Conservation (phyloP, 2,888 invertebrate species). For the Erebia epiphron region DNA sequence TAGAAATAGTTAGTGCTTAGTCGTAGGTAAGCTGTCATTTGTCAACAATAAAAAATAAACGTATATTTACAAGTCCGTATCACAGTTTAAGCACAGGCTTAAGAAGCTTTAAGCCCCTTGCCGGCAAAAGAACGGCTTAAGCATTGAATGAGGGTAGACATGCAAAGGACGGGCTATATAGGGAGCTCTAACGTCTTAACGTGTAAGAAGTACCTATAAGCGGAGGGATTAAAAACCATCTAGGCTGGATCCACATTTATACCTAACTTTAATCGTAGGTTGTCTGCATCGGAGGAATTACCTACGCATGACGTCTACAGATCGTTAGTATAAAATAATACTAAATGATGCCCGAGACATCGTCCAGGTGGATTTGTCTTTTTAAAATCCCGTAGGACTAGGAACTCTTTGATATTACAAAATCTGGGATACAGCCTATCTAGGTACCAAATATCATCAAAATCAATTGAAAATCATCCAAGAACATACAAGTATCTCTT, state of each 20-base stretch:
- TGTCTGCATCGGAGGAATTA: too few species aligned
- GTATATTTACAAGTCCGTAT: not conserved
- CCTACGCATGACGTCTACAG: too few species aligned
- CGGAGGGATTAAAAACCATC: slow-evolving; percentile 7
- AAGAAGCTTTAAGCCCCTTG: slow-evolving; percentile 17
- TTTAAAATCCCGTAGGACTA: too few species aligned
- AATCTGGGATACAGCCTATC: too few species aligned
- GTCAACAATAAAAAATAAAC: not conserved
- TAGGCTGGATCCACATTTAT: not conserved
- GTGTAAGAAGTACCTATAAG: slow-evolving; percentile 15
- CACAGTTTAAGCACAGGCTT: slow-evolving; percentile 5
- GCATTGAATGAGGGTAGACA: slow-evolving; percentile 33
- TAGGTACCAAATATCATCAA: too few species aligned
- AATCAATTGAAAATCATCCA: too few species aligned
- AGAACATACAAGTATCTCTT: too few species aligned
- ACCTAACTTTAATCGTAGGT: too few species aligned
- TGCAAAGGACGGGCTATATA: slow-evolving; percentile 29
- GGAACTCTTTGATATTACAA: too few species aligned
- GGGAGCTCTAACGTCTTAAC: slow-evolving; percentile 34
- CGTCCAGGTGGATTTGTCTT: too few species aligned
- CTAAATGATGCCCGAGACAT: too few species aligned
- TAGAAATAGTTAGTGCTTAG: not conserved
- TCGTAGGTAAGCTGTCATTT: not conserved
- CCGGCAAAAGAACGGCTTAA: slow-evolving; percentile 26
- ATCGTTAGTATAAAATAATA: too few species aligned